Evolutionary conservation across 2,888 invertebrate species (phyloP).

Genomic region (Biston stratarius): DNA sequence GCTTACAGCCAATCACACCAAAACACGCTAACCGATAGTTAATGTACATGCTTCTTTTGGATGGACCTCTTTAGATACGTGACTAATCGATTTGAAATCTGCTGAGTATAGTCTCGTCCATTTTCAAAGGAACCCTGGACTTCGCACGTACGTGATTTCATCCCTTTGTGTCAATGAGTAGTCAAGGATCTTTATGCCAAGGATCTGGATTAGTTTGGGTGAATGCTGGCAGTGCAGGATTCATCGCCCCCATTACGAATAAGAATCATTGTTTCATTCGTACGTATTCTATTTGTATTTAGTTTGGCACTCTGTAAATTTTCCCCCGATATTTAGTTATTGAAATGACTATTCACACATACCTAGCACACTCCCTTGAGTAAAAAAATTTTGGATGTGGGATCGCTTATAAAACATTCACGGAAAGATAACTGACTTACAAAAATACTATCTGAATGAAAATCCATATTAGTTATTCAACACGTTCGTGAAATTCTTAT

Average conservation of each 20-base stretch:
- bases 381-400: constrained; percentile 13
- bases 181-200: background rate
- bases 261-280: too few species aligned
- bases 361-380: constrained; percentile 4
- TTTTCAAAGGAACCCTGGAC: background rate
- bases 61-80: background rate
- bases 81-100: background rate
- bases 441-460: constrained; percentile 26
- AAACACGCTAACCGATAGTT: background rate
- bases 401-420: constrained; percentile 25
- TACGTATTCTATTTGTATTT: too few species aligned
- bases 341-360: background rate
- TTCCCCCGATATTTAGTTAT: too few species aligned
- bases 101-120: background rate
- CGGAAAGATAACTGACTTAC: constrained; percentile 14
- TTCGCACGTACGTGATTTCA: constrained; percentile 3
- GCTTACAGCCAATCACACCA: background rate
- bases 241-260: too few species aligned
- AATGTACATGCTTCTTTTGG: background rate
- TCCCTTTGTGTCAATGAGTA: background rate
- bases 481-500: constrained; percentile 13
- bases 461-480: constrained; percentile 22
- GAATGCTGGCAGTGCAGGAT: too few species aligned
- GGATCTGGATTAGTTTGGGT: too few species aligned
- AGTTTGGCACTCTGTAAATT: too few species aligned